Conservation (phyloP, 2,113 vertebrate species). For the Cottus gobio region DNA sequence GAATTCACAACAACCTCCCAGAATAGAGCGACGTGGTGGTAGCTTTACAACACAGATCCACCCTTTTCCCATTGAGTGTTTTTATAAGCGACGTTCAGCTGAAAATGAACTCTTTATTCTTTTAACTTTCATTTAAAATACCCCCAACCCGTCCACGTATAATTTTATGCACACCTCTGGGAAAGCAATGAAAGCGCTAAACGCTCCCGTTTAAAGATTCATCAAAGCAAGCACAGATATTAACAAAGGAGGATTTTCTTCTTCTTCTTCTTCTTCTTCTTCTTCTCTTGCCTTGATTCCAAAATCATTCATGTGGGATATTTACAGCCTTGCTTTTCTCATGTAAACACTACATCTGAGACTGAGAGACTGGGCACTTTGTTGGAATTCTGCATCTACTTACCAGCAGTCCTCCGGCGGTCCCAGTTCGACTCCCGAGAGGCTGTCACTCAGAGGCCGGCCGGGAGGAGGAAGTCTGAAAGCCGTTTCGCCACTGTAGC, state of each 20-base stretch:
- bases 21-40: slow-evolving; percentile 76
- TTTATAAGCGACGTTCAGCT: slow-evolving; percentile 62
- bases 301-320: slow-evolving; percentile 76
- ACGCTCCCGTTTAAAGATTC: slow-evolving; percentile 45
- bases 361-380: slow-evolving; percentile 57
- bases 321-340: slow-evolving; percentile 75
- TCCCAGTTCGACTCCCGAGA: slow-evolving; percentile 19
- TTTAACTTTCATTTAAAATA: slow-evolving; percentile 48
- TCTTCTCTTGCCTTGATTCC: slow-evolving; percentile 32
- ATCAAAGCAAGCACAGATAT: slow-evolving; percentile 56
- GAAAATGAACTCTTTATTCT: slow-evolving; percentile 53
- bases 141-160: background rate
- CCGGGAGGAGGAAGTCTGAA: slow-evolving; percentile 56
- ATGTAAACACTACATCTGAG: slow-evolving; percentile 75
- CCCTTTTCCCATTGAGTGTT: slow-evolving; percentile 70
- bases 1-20: slow-evolving; percentile 81
- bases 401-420: slow-evolving; percentile 53
- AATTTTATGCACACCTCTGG: slow-evolving; percentile 32
- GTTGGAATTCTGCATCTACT: slow-evolving; percentile 80
- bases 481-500: slow-evolving; percentile 62
- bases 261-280: background rate
- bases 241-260: slow-evolving; percentile 38
- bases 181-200: slow-evolving; percentile 49
- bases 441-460: slow-evolving; percentile 46
- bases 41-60: slow-evolving; percentile 71